Conservation (phyloP, 2,888 invertebrate species). For the Apotomis turbidana region DNA sequence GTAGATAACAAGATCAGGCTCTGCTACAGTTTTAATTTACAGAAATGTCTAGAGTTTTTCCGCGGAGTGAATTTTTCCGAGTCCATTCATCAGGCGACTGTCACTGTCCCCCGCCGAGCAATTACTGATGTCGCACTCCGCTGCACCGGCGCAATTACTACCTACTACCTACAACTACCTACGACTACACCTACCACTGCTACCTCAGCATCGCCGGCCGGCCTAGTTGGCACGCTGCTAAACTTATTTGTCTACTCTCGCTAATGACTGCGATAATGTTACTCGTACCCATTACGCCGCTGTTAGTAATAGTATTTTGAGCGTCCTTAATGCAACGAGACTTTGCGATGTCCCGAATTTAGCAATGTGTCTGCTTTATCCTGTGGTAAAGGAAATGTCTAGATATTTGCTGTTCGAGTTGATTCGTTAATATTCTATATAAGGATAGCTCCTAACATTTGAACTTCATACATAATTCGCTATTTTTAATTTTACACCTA, state of each 20-base stretch:
- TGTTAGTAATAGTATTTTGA: too few relatives aligned
- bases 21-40: constrained; percentile 71
- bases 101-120: constrained; percentile 72
- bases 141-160: constrained; percentile 69
- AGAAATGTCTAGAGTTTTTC: constrained; percentile 68
- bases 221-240: constrained; percentile 16
- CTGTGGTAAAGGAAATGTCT: too few relatives aligned
- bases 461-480: too few relatives aligned
- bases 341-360: too few relatives aligned
- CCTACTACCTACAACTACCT: constrained; percentile 49
- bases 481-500: too few relatives aligned
- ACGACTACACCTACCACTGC: not conserved
- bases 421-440: too few relatives aligned
- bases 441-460: too few relatives aligned
- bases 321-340: too few relatives aligned
- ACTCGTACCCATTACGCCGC: not conserved
- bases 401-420: too few relatives aligned
- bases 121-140: constrained; percentile 78
- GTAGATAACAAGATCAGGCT: constrained; percentile 61
- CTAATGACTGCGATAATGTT: constrained; percentile 15
- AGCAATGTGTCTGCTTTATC: too few relatives aligned
- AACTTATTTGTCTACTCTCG: constrained; percentile 20
- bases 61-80: constrained; percentile 65
- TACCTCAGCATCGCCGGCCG: constrained; percentile 7
- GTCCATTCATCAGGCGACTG: constrained; percentile 77